Percentiles rank a stretch among this genome's conserved stretches.
These are phyloP conservation scores for Caranx melampygus DNA, from an alignment of 2,113 vertebrate genomes.

Conservation along the genomic window DNA sequence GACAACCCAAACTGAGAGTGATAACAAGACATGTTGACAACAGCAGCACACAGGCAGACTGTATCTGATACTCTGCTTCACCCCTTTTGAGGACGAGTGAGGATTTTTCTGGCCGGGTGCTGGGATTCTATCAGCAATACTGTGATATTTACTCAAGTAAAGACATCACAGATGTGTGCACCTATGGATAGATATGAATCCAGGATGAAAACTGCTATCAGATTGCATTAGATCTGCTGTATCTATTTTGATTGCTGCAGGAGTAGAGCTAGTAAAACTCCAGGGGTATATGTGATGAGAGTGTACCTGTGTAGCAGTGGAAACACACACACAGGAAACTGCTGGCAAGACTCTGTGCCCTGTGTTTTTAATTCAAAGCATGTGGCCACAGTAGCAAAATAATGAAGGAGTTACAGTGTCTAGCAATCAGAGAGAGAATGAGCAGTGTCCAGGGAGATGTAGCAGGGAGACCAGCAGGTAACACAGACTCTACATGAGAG, in stretches of 20 bases:
- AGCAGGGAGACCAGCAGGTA: background rate
- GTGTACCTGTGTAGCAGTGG: background rate
- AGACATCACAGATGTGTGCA: constrained; percentile 35
- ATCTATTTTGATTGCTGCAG: constrained; percentile 30
- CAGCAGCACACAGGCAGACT: constrained; percentile 9
- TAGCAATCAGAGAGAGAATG: constrained; percentile 1
- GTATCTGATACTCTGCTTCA: constrained; percentile 43
- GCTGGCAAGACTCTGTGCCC: constrained; percentile 2
- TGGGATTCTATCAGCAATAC: constrained; percentile 21
- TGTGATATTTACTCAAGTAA: constrained; percentile 41
- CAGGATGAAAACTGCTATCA: constrained; percentile 36
- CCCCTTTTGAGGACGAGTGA: constrained; percentile 11
- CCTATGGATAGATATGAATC: constrained; percentile 37
- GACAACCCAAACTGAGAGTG: constrained; percentile 41
- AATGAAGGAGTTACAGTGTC: background rate
- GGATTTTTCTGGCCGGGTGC: constrained; percentile 10
- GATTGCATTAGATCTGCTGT: constrained; percentile 28
- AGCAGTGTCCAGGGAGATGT: background rate
- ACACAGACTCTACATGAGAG: background rate
- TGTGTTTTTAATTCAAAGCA: constrained; percentile 27
- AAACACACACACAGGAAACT: constrained; percentile 4
- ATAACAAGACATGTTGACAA: constrained; percentile 53
- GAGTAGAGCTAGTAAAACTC: constrained; percentile 21
- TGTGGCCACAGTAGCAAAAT: constrained; percentile 4
- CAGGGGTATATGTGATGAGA: constrained; percentile 4